These are phyloP conservation scores for Drosophila histrio DNA, from an alignment of 2,888 invertebrate genomes.

Conservation along the genomic window DNA sequence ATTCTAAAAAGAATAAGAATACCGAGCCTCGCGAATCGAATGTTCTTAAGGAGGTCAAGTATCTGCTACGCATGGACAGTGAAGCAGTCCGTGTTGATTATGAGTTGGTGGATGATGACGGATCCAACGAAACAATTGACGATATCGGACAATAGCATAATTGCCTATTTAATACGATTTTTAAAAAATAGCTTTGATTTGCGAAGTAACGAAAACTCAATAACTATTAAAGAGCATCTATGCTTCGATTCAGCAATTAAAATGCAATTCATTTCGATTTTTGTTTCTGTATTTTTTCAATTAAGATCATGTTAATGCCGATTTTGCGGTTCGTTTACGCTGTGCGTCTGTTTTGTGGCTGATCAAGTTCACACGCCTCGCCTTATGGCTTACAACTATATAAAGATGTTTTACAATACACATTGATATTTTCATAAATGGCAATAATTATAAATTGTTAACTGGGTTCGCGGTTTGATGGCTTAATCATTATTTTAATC, in stretches of 20 bases:
- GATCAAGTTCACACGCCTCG: slow-evolving; percentile 67
- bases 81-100: neutral
- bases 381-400: slow-evolving; percentile 5
- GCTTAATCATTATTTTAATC: slow-evolving; percentile 27
- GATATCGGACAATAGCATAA: neutral
- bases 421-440: slow-evolving; percentile 48
- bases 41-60: neutral
- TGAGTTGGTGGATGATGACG: neutral
- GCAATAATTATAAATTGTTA: slow-evolving; percentile 48
- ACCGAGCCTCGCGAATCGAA: neutral
- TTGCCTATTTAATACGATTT: neutral
- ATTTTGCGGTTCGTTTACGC: slow-evolving; percentile 60
- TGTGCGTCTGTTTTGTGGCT: slow-evolving; percentile 52
- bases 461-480: slow-evolving; percentile 11
- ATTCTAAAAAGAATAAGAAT: neutral
- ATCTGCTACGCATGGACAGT: neutral
- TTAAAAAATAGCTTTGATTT: no score
- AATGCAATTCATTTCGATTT: slow-evolving; percentile 2
- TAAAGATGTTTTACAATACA: slow-evolving; percentile 2
- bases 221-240: slow-evolving; percentile 25
- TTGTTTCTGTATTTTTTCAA: slow-evolving; percentile 41
- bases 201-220: no score
- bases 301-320: slow-evolving; percentile 60
- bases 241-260: neutral
- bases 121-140: neutral